Base-by-base conservation (phyloP, 2,797 vertebrate species). In the Acropternis orthonyx region DNA sequence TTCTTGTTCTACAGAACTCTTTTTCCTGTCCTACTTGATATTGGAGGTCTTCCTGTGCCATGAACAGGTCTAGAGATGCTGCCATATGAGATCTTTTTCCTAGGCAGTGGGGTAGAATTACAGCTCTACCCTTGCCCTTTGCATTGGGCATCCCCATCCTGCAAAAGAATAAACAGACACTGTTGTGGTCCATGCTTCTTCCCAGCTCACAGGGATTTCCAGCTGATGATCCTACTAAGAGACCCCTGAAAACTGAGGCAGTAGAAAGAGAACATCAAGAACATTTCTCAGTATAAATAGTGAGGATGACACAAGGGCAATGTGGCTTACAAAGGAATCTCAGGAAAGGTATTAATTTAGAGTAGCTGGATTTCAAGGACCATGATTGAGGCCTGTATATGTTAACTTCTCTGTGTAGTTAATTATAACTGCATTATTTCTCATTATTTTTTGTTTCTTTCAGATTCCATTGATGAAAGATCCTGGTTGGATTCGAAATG, bases 391-490 rank as follows among this genome's bases (percentile, higher is more conserved):
- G 48, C 46, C 26, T 62, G 5, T n/a, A 62, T 39, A 26, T 18
- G 39, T 58, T 48, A 87, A 76, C 28, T 61, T 76, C 39, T 86
- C 11, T 90, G 3, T 6, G 32, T 49, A 27, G 7, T 51, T 65
- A 44, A 76, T 72, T 49, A 37, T 37, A 86, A 67, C 27, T 14
- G 23, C 48, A 34, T 65, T 58, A 17, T 54, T 59, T 41, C 27
- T 71, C 28, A 17, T 65, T 72, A 66, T 77, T 67, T 49, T 82
- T 34, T 63, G 10, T 97, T 86, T 91, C 68, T 97, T 97, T 75
- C 95, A 98, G 98, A 98, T 98, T 90, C 98, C 97, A 1, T 43
- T 98, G 66, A 97, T 98, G 98, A 97, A 96, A 94, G 98, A 98
- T 94, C 97, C 97, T 0, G 97, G 98, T 2, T 98, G 98, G 98